Evolutionary conservation across 2,113 vertebrate species (phyloP), one percentile per base, ranked within the genome.

Genomic region (Lutjanus erythropterus): DNA sequence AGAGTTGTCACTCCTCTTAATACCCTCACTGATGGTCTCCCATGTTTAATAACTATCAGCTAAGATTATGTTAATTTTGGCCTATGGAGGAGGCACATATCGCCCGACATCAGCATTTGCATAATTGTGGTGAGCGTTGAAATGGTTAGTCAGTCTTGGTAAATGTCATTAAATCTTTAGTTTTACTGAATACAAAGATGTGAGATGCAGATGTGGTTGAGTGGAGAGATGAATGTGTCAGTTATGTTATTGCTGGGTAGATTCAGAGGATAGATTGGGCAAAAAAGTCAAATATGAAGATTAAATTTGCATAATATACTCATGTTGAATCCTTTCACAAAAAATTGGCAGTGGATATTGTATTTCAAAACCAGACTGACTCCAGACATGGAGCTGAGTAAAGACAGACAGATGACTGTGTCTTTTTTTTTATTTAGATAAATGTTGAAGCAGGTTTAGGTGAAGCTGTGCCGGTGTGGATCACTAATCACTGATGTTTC

Each of bases 41-140:
- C 14, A 11, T 37, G 46, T 72, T 71, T 75, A 60, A 61, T 66
- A 61, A 60, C 60, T 53, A 52, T 64, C 37, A 66, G 41, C 18
- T 19, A 35, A 71, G 86, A 92, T 91, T 93, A 91, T 91, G 90
- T 27, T 78, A 86, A 92, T 91, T 62, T 29, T 75, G 65, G 73
- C 80, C 70, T 5, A 75, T 59, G 55, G 62, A 67, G 66, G 53
- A 75, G 41, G 16, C 70, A n/a, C 19, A 6, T 65, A 72, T 75
- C 15, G 6, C 53, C 21, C 75, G 65, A 62, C 49, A 70, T 75
- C 61, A 47, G 33, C 29, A 74, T 91, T 87, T 89, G 58, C 87
- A 84, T 86, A 81, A 89, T 84, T 85, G 55, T 6, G 1, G 27
- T 39, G 11, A 64, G 37, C 2, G 9, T 42, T 74, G 49, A 82